phyloP scores from a whole-genome alignment of 2,797 vertebrate genomes.

The Sebastes elongatus region DNA sequence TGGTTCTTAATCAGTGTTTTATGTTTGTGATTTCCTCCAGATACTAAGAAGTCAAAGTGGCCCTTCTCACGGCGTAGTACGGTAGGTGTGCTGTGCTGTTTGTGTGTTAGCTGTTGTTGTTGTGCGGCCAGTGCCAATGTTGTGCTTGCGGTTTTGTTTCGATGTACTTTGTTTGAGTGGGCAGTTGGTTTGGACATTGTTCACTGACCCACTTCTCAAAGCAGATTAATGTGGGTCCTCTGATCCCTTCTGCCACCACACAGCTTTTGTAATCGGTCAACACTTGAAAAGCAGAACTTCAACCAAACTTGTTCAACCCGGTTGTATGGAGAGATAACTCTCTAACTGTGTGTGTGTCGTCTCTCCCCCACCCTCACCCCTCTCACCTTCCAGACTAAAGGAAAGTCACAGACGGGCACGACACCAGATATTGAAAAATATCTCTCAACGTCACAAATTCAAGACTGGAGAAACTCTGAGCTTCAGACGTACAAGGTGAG shows the following conservation, averaged over 20 bases:
- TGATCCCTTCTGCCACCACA: conserved; percentile 44
- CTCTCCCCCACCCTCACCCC: not conserved
- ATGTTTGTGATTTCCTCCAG: conserved; percentile 64
- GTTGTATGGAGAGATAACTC: not conserved
- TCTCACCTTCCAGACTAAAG: conserved; percentile 82
- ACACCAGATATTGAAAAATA: conserved; percentile 85
- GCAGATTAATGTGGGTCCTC: conserved; percentile 69
- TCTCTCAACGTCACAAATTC: conserved; percentile 81
- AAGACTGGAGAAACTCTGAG: conserved; percentile 80
- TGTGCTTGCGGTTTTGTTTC: conserved; percentile 37
- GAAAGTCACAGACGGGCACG: conserved; percentile 79
- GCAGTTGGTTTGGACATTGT: conserved; percentile 71
- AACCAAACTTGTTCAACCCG: conserved; percentile 12
- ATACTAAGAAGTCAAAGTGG: conserved; percentile 92
- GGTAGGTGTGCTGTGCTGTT: conserved; percentile 79
- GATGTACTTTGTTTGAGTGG: conserved; percentile 44
- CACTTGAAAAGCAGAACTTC: conserved; percentile 45
- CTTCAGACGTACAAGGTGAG: conserved; percentile 85
- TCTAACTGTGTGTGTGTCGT: not conserved
- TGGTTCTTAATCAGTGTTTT: not conserved
- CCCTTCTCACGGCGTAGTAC: conserved; percentile 86
- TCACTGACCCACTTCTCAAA: conserved; percentile 81
- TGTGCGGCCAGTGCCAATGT: not conserved
- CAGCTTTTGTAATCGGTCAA: conserved; percentile 54
- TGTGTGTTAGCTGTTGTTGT: not conserved